These are phyloP conservation scores for Fregata magnificens DNA, from an alignment of 2,113 vertebrate genomes.

Conservation along the genomic window DNA sequence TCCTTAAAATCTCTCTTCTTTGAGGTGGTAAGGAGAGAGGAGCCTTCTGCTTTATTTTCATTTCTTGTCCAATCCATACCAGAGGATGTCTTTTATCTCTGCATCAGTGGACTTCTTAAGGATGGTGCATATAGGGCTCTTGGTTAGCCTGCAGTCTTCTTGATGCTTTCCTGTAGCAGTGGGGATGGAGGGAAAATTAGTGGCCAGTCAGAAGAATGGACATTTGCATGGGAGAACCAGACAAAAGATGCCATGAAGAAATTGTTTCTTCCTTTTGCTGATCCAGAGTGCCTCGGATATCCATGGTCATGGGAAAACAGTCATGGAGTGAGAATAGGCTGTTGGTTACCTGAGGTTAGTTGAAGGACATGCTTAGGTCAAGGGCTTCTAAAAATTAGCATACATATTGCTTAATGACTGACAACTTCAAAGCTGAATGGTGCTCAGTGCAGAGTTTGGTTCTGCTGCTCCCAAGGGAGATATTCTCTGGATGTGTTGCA, in stretches of 20 bases:
- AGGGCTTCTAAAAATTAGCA: background rate
- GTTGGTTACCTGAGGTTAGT: background rate
- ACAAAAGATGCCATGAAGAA: background rate
- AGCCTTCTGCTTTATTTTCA: background rate
- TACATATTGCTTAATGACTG: background rate
- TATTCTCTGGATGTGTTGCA: background rate
- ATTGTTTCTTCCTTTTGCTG: background rate
- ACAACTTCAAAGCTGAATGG: background rate
- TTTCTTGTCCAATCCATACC: background rate
- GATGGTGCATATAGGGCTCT: background rate
- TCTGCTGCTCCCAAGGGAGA: background rate
- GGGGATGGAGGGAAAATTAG: background rate
- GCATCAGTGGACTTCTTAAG: background rate
- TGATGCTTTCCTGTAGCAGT: background rate
- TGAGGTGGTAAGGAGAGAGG: background rate
- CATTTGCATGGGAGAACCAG: background rate
- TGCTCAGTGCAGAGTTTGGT: background rate
- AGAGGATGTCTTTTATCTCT: background rate
- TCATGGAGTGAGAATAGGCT: background rate
- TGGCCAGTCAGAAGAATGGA: background rate
- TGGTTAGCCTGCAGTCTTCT: background rate
- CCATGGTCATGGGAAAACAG: background rate
- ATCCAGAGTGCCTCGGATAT: background rate
- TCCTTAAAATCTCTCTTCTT: background rate
- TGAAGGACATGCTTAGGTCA: background rate